These are phyloP conservation scores for Pongo abelii DNA, from an alignment of 2,113 vertebrate genomes.

Conservation along the genomic window DNA sequence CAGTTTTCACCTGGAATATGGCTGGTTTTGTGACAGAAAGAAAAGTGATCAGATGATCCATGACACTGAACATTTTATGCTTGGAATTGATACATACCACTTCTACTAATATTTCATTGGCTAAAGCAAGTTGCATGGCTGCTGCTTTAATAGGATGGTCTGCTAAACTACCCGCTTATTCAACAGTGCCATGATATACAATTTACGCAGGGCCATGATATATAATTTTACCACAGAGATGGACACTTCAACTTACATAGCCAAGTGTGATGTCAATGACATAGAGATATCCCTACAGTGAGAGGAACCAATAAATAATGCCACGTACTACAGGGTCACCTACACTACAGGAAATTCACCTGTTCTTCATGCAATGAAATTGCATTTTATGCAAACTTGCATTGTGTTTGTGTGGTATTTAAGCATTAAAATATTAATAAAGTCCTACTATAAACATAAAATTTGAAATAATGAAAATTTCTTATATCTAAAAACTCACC, in stretches of 20 bases:
- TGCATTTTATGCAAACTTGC: background rate
- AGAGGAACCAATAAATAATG: background rate
- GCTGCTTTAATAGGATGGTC: too few species aligned
- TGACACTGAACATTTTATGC: background rate
- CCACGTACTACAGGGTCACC: background rate
- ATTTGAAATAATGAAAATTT: background rate
- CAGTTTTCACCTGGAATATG: background rate
- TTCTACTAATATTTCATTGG: background rate
- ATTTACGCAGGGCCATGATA: background rate
- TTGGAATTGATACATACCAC: background rate
- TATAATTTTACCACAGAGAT: background rate
- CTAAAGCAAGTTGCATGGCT: background rate
- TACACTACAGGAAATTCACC: background rate
- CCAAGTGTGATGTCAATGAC: background rate
- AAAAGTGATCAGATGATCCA: background rate
- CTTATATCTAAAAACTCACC: background rate
- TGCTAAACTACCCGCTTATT: background rate
- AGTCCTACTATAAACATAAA: background rate
- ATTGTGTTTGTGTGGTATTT: slow-evolving; percentile 10
- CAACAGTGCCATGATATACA: background rate
- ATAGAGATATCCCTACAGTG: background rate
- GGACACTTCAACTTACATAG: background rate
- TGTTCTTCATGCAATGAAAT: background rate
- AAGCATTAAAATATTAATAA: background rate
- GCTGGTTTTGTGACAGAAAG: background rate